Conservation (phyloP, 2,888 invertebrate genomes). For the Agonopterix arenella region DNA sequence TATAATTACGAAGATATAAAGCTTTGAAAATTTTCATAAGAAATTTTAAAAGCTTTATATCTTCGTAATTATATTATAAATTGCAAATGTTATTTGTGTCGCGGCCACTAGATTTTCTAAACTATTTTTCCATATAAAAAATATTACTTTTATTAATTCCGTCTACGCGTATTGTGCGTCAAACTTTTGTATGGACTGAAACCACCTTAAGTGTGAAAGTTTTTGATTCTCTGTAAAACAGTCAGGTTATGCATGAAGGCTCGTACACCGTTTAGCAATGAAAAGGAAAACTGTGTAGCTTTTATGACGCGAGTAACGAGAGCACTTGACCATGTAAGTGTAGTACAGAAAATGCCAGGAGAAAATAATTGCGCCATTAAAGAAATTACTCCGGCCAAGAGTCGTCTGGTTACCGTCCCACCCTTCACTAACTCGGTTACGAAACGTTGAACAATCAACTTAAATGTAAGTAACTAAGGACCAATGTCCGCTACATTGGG, state of each 20-base stretch:
- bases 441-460: not conserved
- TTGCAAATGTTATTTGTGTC: too few species aligned
- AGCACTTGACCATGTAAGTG: slow-evolving; percentile 38
- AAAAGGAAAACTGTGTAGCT: slow-evolving; percentile 30
- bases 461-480: slow-evolving; percentile 16
- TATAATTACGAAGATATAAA: too few species aligned
- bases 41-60: too few species aligned
- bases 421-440: slow-evolving; percentile 40
- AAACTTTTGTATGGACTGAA: too few species aligned
- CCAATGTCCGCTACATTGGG: slow-evolving; percentile 17
- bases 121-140: too few species aligned
- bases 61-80: too few species aligned
- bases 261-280: slow-evolving; percentile 1
- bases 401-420: slow-evolving; percentile 25
- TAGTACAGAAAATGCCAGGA: slow-evolving; percentile 33
- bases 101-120: too few species aligned
- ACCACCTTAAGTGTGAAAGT: too few species aligned
- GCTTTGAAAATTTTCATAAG: too few species aligned
- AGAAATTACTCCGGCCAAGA: slow-evolving; percentile 40
- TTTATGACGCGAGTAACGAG: slow-evolving; percentile 21
- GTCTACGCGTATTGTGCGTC: too few species aligned
- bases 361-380: slow-evolving; percentile 58
- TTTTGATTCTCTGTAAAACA: too few species aligned
- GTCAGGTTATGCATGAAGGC: not conserved
- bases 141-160: too few species aligned